phyloP scores from a whole-genome alignment of 1,140 invertebrate species.

The Marisa cornuarietis region DNA sequence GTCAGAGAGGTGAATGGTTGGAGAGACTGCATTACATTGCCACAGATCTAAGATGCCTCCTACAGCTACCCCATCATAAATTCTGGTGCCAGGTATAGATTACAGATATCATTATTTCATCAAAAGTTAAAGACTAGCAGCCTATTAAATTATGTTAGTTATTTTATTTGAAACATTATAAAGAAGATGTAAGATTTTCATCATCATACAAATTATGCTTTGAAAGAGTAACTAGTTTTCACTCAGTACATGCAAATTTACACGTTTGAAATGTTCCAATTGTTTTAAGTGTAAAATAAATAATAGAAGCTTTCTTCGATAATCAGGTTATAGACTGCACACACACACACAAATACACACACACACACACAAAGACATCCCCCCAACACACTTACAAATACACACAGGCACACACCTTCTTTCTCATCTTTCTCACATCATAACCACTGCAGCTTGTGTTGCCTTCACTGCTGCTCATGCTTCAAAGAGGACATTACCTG shows the following conservation, averaged over 20 bases:
- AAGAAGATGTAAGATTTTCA: background rate
- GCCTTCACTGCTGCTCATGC: background rate
- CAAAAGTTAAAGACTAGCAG: conserved; percentile 71
- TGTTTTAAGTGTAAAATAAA: too few relatives aligned
- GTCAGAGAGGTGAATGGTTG: conserved; percentile 69
- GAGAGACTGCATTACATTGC: conserved; percentile 70
- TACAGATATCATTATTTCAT: background rate
- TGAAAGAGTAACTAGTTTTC: too few relatives aligned
- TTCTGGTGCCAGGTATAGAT: conserved; percentile 81
- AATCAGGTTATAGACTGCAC: too few relatives aligned
- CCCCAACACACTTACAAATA: too few relatives aligned
- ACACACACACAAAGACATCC: too few relatives aligned
- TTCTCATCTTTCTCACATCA: too few relatives aligned
- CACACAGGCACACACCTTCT: too few relatives aligned
- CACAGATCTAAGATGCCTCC: conserved; percentile 71
- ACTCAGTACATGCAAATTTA: too few relatives aligned
- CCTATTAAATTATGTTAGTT: conserved; percentile 65
- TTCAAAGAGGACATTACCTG: background rate
- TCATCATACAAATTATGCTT: background rate
- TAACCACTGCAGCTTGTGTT: background rate
- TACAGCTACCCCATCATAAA: conserved; percentile 71
- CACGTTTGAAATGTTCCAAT: too few relatives aligned
- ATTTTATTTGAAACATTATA: background rate
- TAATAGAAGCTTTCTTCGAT: too few relatives aligned
- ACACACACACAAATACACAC: too few relatives aligned